Base-by-base conservation (phyloP, 2,797 vertebrate genomes). In the Sebastes cheni region DNA sequence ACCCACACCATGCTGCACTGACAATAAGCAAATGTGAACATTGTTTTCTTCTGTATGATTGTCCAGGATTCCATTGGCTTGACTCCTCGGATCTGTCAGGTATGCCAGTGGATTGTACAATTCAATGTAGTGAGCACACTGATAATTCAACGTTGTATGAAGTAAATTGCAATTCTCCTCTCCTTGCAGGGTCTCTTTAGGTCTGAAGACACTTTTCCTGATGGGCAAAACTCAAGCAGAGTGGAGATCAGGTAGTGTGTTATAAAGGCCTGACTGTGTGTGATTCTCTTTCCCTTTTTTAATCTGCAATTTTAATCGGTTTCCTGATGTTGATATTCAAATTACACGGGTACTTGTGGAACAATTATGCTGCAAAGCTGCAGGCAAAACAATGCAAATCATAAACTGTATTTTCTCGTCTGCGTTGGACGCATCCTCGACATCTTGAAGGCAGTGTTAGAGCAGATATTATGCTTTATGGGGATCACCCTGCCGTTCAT, bases 61-160 rank as follows among this genome's bases (percentile, higher is more conserved):
- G 14, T 42, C 70, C 88, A 99, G 99, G 97, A 97, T 59, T 98
- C 97, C 56, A 81, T 96, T 78, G 98, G 99, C 58, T 92, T 99
- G 94, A 99, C 97, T 5, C 99, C 99, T 55, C 96, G 98, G 70
- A 99, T 99, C 92, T 99, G 98, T 95, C 96, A 99, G 97, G 99
- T 99, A 96, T 27, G 83, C 80, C 55, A 70, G 65, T 52, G 5
- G 34, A 54, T 76, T 34, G 5, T n/a, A 20, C 10, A 67, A 4
- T 36, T 73, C 2, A 74, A 18, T 12, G 9, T 55, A 13, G 18
- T 20, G 18, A 75, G 34, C 36, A 16, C 13, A 39, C 20, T 68
- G 14, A 68, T 20, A 29, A 34, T 58, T 60, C 16, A 27, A 6
- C 70, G 9, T 18, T 1, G 18, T 22, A 25, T 77, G 20, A 50